Evolutionary conservation across 2,113 vertebrate species (phyloP).

Genomic region (Amblyornis subalaris): DNA sequence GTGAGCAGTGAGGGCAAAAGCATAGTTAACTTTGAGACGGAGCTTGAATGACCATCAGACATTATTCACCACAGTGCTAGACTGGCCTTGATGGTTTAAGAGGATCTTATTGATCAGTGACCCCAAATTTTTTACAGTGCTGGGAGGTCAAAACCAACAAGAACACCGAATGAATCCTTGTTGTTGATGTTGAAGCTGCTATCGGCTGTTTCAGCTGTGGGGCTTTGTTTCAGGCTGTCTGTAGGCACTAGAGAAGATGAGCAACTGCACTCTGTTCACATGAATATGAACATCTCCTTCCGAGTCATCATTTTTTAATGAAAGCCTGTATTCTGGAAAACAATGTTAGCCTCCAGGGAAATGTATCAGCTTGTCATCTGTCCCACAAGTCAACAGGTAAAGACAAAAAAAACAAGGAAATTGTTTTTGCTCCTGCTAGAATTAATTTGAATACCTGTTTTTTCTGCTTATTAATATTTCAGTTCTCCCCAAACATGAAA

Average conservation of each 20-base stretch:
- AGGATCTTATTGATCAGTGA: neutral
- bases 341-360: constrained; percentile 21
- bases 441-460: neutral
- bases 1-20: neutral
- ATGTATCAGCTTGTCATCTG: neutral
- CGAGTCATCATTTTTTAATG: constrained; percentile 13
- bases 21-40: neutral
- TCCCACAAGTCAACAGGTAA: constrained; percentile 10
- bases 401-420: neutral
- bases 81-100: neutral
- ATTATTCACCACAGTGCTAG: neutral
- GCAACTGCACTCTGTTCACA: neutral
- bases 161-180: neutral
- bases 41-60: neutral
- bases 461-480: constrained; percentile 46
- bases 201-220: neutral
- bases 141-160: neutral
- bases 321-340: constrained; percentile 12
- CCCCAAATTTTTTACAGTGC: neutral
- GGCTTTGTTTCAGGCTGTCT: neutral
- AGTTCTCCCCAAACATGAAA: constrained; percentile 1
- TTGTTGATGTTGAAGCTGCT: neutral
- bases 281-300: constrained; percentile 10
- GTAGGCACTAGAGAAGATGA: neutral
- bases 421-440: neutral